A percentile compares a stretch with the other conserved stretches of the same genome.
Conservation (phyloP, 2,888 invertebrate species). For the Yponomeuta cagnagella region DNA sequence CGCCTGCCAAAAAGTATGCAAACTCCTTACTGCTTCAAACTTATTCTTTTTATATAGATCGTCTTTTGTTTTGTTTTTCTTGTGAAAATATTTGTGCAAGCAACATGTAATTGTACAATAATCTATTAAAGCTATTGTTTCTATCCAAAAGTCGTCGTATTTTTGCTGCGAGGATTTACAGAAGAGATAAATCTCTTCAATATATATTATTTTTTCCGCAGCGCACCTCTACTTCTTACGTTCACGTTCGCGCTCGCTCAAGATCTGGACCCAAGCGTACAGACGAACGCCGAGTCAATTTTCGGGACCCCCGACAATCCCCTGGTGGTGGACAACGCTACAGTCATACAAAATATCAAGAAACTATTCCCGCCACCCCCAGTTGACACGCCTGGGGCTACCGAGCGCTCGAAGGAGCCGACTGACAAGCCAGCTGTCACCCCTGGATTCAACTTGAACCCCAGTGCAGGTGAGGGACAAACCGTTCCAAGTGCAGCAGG, state of each 20-base stretch:
- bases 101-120: too few relatives aligned
- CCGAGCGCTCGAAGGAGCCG: neutral
- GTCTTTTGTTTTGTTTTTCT: too few relatives aligned
- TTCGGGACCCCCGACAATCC: conserved; percentile 1
- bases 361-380: neutral
- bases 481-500: neutral
- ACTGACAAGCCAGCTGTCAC: neutral
- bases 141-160: too few relatives aligned
- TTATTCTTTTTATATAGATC: too few relatives aligned
- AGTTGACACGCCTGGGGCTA: neutral
- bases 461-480: neutral
- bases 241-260: neutral
- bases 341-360: neutral
- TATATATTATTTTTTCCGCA: neutral
- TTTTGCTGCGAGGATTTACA: too few relatives aligned
- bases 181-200: too few relatives aligned
- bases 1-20: too few relatives aligned
- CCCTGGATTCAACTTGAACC: neutral
- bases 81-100: too few relatives aligned
- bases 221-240: neutral
- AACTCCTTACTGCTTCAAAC: too few relatives aligned
- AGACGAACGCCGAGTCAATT: neutral
- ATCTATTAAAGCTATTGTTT: too few relatives aligned
- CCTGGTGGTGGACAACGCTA: neutral
- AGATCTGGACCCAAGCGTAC: neutral